A percentile compares a stretch with the other conserved stretches of the same genome.
These are phyloP conservation scores for Alethe diademata DNA, from an alignment of 2,113 vertebrate genomes.

Conservation along the genomic window DNA sequence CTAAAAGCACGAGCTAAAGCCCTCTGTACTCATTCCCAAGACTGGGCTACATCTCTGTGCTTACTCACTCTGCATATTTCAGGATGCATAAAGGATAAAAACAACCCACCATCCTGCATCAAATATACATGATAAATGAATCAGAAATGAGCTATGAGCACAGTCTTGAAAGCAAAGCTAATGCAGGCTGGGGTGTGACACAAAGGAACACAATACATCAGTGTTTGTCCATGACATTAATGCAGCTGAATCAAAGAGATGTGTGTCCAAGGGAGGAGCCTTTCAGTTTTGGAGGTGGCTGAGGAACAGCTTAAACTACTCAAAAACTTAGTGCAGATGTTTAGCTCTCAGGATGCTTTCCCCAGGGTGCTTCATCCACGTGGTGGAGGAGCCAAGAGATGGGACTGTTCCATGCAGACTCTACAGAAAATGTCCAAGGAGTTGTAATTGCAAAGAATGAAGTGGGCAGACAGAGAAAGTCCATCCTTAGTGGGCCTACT, in stretches of 20 bases:
- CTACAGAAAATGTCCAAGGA: neutral
- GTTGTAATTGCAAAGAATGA: neutral
- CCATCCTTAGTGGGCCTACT: neutral
- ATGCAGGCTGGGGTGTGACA: neutral
- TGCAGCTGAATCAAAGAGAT: neutral
- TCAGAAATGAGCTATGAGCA: neutral
- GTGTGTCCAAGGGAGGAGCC: neutral
- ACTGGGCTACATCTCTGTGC: neutral
- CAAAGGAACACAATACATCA: neutral
- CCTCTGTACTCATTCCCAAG: neutral
- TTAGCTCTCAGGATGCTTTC: neutral
- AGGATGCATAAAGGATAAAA: neutral
- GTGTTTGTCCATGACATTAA: neutral
- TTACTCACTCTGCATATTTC: neutral
- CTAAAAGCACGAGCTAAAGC: neutral
- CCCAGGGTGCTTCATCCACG: rapidly evolving
- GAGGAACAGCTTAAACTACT: neutral
- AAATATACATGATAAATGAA: neutral
- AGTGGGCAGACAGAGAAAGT: neutral
- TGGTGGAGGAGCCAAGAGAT: neutral
- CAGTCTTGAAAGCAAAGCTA: neutral
- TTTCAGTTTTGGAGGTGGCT: neutral
- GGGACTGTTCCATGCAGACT: neutral
- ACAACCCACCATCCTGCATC: neutral
- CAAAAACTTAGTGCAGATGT: neutral